phyloP scores from a whole-genome alignment of 1,140 invertebrate species.

The Leptopilina clavipes region DNA sequence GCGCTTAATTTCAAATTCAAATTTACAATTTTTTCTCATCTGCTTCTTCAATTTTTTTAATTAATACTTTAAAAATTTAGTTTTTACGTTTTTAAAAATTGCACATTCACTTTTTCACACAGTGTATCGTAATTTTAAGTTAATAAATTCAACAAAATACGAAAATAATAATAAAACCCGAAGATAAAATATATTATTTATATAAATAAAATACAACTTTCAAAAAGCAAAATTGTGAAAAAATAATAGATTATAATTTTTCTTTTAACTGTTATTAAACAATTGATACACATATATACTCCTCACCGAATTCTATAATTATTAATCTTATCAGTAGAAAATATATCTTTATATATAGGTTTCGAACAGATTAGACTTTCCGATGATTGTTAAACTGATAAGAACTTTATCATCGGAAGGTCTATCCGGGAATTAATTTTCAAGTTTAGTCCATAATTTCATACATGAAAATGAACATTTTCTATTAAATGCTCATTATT shows the following conservation, averaged over 20 bases:
- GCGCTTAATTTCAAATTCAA: not conserved
- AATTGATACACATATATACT: not conserved
- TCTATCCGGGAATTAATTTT: slow-evolving; percentile 4
- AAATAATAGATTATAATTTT: too few species aligned
- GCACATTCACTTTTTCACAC: too few species aligned
- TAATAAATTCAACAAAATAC: too few species aligned
- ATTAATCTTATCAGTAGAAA: not conserved
- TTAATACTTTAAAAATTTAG: too few species aligned
- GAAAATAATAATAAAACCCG: too few species aligned
- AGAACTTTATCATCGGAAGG: slow-evolving; percentile 1
- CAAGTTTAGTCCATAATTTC: not conserved
- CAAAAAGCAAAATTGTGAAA: too few species aligned
- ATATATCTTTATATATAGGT: not conserved
- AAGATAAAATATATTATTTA: too few species aligned
- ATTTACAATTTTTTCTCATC: not conserved
- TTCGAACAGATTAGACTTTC: not conserved
- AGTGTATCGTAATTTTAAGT: too few species aligned
- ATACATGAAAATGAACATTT: not conserved
- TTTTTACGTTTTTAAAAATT: too few species aligned
- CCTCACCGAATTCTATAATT: not conserved
- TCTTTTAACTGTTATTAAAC: not conserved
- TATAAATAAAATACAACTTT: too few species aligned
- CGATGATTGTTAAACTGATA: not conserved
- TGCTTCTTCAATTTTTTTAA: not conserved
- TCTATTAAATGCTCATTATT: not conserved